Evolutionary conservation across 2,113 vertebrate species (phyloP).

Genomic region (Varanus salvator): DNA sequence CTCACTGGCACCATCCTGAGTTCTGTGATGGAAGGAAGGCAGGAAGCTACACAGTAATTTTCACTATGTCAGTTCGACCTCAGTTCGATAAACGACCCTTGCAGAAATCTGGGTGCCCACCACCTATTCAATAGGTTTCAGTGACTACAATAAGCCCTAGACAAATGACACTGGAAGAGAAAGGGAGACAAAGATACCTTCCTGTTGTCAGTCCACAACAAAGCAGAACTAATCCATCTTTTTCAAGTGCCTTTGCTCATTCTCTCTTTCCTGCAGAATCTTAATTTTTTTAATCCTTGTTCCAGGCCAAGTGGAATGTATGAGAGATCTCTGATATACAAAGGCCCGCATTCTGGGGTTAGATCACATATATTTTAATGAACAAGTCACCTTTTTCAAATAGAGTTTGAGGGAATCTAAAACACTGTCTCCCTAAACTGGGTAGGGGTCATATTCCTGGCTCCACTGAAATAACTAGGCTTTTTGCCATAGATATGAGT

Average conservation of each 20-base stretch:
- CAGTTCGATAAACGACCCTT: neutral
- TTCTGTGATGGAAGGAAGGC: neutral
- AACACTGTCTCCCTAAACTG: conserved; percentile 4
- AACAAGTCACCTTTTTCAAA: accelerated
- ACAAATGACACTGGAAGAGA: neutral
- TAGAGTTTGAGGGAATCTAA: neutral
- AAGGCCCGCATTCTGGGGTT: conserved; percentile 17
- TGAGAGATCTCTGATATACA: conserved; percentile 1
- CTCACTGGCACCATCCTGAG: neutral
- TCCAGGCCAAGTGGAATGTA: conserved; percentile 12
- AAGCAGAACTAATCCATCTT: neutral
- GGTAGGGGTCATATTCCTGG: neutral
- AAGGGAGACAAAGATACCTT: neutral
- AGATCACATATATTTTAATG: conserved; percentile 38
- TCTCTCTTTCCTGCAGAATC: neutral
- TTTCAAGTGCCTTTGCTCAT: neutral
- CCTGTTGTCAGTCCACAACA: neutral
- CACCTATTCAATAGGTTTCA: neutral
- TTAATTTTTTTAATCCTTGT: neutral
- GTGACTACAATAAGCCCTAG: too few species aligned
- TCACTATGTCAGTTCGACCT: neutral
- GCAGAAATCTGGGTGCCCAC: neutral
- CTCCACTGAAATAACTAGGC: neutral
- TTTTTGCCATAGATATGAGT: neutral
- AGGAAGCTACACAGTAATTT: neutral